These are phyloP conservation scores for Dasypogon diadema DNA, from an alignment of 2,888 invertebrate species.

Conservation along the genomic window DNA sequence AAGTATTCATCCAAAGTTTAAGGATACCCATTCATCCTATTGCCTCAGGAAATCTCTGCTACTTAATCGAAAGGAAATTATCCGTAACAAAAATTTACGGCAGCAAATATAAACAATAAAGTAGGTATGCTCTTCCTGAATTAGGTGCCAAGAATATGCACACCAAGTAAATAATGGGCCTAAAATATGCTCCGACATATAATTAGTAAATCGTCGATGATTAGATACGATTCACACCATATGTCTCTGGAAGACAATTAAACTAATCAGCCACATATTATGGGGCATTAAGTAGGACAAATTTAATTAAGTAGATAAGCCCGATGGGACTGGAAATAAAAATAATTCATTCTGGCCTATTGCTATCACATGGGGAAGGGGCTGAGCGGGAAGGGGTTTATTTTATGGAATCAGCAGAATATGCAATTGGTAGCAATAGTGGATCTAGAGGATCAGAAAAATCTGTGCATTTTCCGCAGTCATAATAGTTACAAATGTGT, in stretches of 20 bases:
- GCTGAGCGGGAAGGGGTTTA: background rate
- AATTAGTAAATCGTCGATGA: slow-evolving; percentile 51
- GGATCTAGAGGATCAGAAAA: background rate
- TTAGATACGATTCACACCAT: slow-evolving; percentile 51
- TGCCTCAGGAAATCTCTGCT: background rate
- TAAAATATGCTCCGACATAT: slow-evolving; percentile 44
- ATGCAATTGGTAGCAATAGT: slow-evolving; percentile 23
- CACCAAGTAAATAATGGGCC: background rate
- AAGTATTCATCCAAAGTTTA: too few relatives aligned
- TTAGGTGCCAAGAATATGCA: slow-evolving; percentile 5
- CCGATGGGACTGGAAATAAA: slow-evolving; percentile 40
- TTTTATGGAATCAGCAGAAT: slow-evolving; percentile 15
- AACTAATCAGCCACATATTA: slow-evolving; percentile 53
- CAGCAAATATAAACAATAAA: background rate
- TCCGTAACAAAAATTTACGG: background rate
- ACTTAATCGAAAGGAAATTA: background rate
- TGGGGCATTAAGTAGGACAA: slow-evolving; percentile 51
- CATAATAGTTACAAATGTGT: background rate
- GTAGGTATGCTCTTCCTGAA: background rate
- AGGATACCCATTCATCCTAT: too few relatives aligned
- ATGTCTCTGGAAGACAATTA: slow-evolving; percentile 50
- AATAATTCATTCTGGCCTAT: slow-evolving; percentile 48
- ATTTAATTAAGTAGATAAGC: slow-evolving; percentile 53
- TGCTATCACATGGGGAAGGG: background rate
- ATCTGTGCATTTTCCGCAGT: background rate